Base-by-base conservation (phyloP, 2,797 vertebrate genomes). In the Protosalanx chinensis region DNA sequence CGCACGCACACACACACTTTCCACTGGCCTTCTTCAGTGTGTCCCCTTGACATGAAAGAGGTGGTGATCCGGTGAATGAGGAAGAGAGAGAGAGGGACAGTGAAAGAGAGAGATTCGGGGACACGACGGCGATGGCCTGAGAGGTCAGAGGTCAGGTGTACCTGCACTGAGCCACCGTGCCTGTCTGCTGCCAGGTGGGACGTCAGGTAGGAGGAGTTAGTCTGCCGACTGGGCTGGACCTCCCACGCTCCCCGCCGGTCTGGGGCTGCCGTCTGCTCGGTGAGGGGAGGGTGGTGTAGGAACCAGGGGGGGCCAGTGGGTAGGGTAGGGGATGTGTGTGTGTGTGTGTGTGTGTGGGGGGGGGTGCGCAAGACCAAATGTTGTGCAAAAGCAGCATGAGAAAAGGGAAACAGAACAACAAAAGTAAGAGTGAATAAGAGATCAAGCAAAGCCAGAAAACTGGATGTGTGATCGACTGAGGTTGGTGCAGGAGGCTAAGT, bases 151-250 rank as follows among this genome's bases (percentile, higher is more conserved):
- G 86, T 86, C 86, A 85, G 72, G 83, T 84, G 82, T 94, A 99
- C 98, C 98, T 99, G 98, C 75, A 98, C 98, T 88, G 97, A 98
- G 93, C 97, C 97, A 90, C 97, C 96, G 79, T 98, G 97, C 93
- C 97, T 95, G 87, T 98, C 97, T 79, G 97, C 93, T 84, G 96
- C 94, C 92, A 98, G 91, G 88, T 98, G 97, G 90, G 97, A 96
- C 87, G 95, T 94, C 93, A 98, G 87, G 91, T 97, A 98, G 66
- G 96, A 96, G 90, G 97, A 94, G 92, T 97, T 98, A 86, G 95
- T 92, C 93, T 98, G 98, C 79, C 96, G 95, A 91, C 94, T 94
- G 53, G 96, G 96, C 89, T 98, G 95, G 85, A 96, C 92, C 88
- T 98, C 97, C 97, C 97, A 98, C 68, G 97, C 97, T 94, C 97